Evolutionary conservation across 2,113 vertebrate genomes (phyloP).

Genomic region (Brienomyrus brachyistius): DNA sequence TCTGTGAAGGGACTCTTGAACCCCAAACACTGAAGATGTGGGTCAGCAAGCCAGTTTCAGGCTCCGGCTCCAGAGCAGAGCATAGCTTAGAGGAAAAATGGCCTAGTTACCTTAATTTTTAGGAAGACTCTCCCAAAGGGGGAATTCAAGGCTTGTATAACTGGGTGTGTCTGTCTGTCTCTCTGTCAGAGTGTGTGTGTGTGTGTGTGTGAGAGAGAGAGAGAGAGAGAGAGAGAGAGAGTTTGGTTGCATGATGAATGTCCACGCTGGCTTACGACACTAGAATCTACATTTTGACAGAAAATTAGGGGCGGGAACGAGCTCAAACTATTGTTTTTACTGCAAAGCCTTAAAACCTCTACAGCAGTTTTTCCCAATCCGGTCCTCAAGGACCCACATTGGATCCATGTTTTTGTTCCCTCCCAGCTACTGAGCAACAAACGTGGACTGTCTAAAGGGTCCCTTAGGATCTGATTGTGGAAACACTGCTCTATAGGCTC

Average conservation of each 20-base stretch:
- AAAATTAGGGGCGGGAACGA: conserved; percentile 51
- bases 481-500: background rate
- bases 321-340: conserved; percentile 48
- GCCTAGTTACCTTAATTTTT: conserved; percentile 20
- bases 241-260: conserved; percentile 45
- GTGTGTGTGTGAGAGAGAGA: conserved; percentile 18
- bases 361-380: background rate
- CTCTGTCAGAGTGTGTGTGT: conserved; percentile 23
- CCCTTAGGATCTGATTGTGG: background rate
- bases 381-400: no score
- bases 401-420: conserved; percentile 40
- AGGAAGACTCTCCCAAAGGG: conserved; percentile 7
- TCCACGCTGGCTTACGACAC: conserved; percentile 49
- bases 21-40: background rate
- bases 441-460: no score
- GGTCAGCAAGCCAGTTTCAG: background rate
- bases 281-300: conserved; percentile 38
- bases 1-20: background rate
- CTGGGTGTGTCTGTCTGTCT: background rate
- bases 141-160: conserved; percentile 11
- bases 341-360: conserved; percentile 44
- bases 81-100: background rate
- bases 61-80: background rate
- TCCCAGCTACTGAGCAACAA: conserved; percentile 16
- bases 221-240: no score